Base-by-base conservation (phyloP, 2,797 vertebrate species). In the Chelidonichthys spinosus region DNA sequence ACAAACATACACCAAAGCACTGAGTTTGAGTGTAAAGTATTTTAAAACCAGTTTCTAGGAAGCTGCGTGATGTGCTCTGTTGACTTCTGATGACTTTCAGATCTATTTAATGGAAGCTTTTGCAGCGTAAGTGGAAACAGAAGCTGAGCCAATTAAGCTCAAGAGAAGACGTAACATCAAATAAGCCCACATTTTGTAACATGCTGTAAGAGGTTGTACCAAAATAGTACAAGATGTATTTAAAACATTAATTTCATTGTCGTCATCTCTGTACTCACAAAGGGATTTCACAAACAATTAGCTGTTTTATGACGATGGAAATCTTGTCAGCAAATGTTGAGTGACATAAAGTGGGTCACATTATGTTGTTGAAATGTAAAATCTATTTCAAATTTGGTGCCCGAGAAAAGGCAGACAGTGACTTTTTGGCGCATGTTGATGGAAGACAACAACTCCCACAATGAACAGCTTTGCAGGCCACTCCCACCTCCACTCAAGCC, bases 121-220 rank as follows among this genome's bases (percentile, higher is more conserved):
- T 78, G 62, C 17, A 60, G 11, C 4, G 33, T 35, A 7, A 52
- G 49, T 53, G 79, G 64, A 70, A 74, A 50, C 14, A 1, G 65
- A 74, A 71, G 77, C 72, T 58, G 71, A 70, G 63, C 32, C 1
- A 7, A 62, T 60, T 83, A 62, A 60, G 83, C 72, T 83, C 61
- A 84, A 59, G 71, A 69, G 13, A 40, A 44, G 65, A 9, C 11
- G 14, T 55, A 58, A 63, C 33, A 53, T 49, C 5, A 53, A 81
- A 74, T 73, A 39, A 76, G 49, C 18, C 54, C 52, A 54, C 59
- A 55, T 61, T 64, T 54, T 74, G 35, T 14, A 43, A 66, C 66
- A 36, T 52, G 13, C 50, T 43, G 52, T 44, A 33, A 66, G 7
- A 73, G 69, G 64, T 69, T 58, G 67, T 3, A 15, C 56, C 13